Base-by-base conservation (phyloP, 2,888 invertebrate genomes). In the Globia sparganii region DNA sequence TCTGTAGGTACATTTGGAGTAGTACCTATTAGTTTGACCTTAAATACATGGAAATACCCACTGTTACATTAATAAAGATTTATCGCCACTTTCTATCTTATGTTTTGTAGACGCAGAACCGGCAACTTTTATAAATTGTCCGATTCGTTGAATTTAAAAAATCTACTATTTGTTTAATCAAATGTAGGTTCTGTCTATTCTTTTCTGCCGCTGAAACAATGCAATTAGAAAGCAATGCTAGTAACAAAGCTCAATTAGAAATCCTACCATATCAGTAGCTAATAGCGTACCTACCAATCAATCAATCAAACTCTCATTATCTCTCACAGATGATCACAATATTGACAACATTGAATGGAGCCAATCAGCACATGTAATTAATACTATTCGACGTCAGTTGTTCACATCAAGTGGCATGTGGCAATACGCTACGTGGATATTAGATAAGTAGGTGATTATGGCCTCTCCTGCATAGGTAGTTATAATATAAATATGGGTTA, bases 281-380 rank as follows among this genome's bases (percentile, higher is more conserved):
- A 69, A 80, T 72, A 76, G 2, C 56, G 43, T 62, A 75, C 65
- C 78, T 62, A 75, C 65, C 78, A 73, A 83, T 83, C 76, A 78
- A 85, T 85, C 75, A 81, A 87, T 87, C 86, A 83, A 61, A 76
- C 58, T 77, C 80, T 79, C 83, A 88, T 85, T 83, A 84, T 74
- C 74, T 77, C 81, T 77, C 73, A 67, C 66, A 78, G 83, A 67
- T 76, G 66, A 88, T 88, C 84, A 88, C 53, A 88, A 88, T 74
- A 88, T 87, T 86, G 86, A 87, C 86, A 87, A 86, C 88, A 75
- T 61, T 85, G 85, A 82, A 87, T 83, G 77, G 84, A 85, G 72
- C 87, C 84, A 89, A 88, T 88, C 84, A 83, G 58, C 77, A 82
- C 70, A 71, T 82, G 86, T 86, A 87, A 89, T 90, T 83, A 86